Percentiles rank a stretch among this genome's conserved stretches.
Conservation (phyloP, 2,113 vertebrate species). For the Mobula hypostoma region DNA sequence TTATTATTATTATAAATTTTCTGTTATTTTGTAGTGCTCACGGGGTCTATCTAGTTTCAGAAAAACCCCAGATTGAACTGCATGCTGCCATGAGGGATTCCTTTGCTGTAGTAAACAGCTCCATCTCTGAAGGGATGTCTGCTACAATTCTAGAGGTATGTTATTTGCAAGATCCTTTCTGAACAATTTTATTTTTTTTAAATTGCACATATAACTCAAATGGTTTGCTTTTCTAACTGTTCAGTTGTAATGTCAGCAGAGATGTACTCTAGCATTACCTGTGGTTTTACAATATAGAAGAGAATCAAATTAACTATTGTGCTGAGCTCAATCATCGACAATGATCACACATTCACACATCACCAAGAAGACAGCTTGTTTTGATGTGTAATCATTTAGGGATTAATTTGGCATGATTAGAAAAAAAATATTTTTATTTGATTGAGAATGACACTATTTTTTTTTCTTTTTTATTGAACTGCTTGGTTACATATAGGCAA, state of each 20-base stretch:
- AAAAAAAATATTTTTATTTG: not conserved
- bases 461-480: not conserved
- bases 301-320: not conserved
- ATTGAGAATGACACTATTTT: not conserved
- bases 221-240: not conserved
- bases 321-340: not conserved
- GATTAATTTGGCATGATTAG: not conserved
- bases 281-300: not conserved
- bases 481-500: slow-evolving; percentile 61
- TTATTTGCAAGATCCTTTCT: not conserved
- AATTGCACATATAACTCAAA: not conserved
- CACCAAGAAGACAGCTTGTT: not conserved
- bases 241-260: not conserved
- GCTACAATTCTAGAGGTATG: slow-evolving; percentile 87
- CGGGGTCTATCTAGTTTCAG: slow-evolving; percentile 70
- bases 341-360: not conserved
- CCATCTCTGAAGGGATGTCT: slow-evolving; percentile 88
- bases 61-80: slow-evolving; percentile 71
- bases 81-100: slow-evolving; percentile 68
- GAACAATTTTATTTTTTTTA: not conserved
- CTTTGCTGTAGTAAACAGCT: slow-evolving; percentile 83
- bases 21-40: slow-evolving; percentile 54
- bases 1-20: slow-evolving; percentile 37
- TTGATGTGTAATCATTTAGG: not conserved
- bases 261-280: not conserved